Percentiles rank a stretch among this genome's conserved stretches.
Conservation (phyloP, 2,888 invertebrate genomes). For the Agrypnus murinus region DNA sequence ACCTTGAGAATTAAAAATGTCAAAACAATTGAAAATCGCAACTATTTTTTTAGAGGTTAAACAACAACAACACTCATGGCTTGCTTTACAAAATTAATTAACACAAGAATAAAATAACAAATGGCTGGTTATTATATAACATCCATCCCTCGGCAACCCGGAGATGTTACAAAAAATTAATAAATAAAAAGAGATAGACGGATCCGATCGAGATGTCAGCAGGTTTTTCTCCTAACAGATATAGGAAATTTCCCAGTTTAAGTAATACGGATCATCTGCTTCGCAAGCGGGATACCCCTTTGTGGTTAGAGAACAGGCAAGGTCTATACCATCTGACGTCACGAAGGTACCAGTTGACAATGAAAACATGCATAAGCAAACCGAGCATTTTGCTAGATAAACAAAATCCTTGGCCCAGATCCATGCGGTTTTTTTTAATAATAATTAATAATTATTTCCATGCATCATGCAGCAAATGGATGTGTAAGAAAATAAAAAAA, state of each 20-base stretch:
- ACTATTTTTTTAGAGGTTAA: too few species aligned
- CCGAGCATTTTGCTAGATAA: constrained; percentile 41
- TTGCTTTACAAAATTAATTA: too few species aligned
- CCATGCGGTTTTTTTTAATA: constrained; percentile 4
- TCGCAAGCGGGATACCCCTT: constrained; percentile 55
- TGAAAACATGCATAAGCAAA: constrained; percentile 52
- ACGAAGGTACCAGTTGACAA: constrained; percentile 55
- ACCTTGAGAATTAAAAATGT: background rate
- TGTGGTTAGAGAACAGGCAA: constrained; percentile 56
- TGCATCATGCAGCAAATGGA: background rate
- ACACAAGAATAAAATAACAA: too few species aligned
- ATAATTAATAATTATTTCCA: background rate
- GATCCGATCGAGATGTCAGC: background rate
- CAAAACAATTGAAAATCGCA: too few species aligned
- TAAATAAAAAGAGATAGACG: background rate
- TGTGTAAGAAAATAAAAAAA: background rate
- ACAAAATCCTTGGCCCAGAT: constrained; percentile 57
- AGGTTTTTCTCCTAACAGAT: too few species aligned
- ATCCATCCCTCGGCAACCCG: too few species aligned
- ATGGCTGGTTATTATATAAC: too few species aligned
- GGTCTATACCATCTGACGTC: constrained; percentile 57
- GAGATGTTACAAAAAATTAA: too few species aligned
- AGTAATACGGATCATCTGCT: constrained; percentile 34
- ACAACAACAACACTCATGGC: too few species aligned
- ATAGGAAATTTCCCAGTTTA: too few species aligned